Evolutionary conservation across 1,140 invertebrate genomes (phyloP).

Genomic region (Periplaneta americana): DNA sequence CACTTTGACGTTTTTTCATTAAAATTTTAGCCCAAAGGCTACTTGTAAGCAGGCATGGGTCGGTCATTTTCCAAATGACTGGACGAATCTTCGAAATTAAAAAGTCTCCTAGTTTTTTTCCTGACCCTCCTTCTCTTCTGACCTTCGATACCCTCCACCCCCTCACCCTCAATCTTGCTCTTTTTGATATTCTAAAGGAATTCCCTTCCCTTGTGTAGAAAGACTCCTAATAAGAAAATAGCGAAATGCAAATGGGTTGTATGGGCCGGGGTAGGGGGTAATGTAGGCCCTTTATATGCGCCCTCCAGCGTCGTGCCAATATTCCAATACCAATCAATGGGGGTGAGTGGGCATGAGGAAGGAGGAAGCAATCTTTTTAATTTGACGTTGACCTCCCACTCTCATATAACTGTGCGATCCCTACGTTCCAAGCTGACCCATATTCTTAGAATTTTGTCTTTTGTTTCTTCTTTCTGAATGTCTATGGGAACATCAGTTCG

Average conservation of each 20-base stretch:
- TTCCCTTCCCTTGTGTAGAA: constrained; percentile 5
- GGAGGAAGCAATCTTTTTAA: not conserved
- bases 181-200: constrained; percentile 7
- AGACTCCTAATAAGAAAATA: constrained; percentile 3
- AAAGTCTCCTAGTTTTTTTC: not conserved
- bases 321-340: not conserved
- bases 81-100: constrained; percentile 9
- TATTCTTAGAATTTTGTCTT: no score
- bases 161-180: not conserved
- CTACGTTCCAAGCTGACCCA: no score
- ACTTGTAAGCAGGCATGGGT: not conserved
- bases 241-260: not conserved
- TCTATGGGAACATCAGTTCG: no score
- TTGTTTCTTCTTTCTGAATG: no score
- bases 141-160: not conserved
- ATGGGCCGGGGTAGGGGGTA: no score
- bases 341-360: not conserved
- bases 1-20: constrained; percentile 6
- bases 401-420: not conserved
- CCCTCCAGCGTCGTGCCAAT: not conserved
- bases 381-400: not conserved
- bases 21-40: not conserved
- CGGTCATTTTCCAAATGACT: constrained; percentile 12
- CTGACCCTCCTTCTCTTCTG: not conserved
- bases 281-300: not conserved